Evolutionary conservation across 1,140 invertebrate genomes (phyloP).

Genomic region (Drosophila pallidifrons): DNA sequence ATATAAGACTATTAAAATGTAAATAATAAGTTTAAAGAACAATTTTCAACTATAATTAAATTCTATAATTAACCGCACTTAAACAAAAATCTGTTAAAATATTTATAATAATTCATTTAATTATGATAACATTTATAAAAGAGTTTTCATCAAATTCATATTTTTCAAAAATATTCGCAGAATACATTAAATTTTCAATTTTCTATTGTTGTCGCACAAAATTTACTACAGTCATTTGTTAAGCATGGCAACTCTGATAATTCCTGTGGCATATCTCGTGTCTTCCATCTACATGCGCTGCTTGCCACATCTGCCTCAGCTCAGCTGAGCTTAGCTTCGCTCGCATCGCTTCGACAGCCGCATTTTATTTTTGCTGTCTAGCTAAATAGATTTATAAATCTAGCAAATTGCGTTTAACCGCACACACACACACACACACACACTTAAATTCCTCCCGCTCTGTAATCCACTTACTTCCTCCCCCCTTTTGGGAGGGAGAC

Average conservation of each 20-base stretch:
- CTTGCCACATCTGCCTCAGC: neutral
- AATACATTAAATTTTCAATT: too few species aligned
- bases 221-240: neutral
- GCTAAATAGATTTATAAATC: slow-evolving; percentile 60
- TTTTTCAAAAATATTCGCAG: too few species aligned
- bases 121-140: too few species aligned
- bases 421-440: neutral
- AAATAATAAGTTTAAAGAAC: too few species aligned
- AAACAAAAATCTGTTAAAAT: too few species aligned
- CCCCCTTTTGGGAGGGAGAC: neutral
- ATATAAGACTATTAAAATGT: too few species aligned
- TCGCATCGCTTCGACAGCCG: slow-evolving; percentile 2
- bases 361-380: slow-evolving; percentile 36
- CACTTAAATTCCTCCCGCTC: neutral
- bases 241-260: slow-evolving; percentile 1
- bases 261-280: slow-evolving; percentile 1
- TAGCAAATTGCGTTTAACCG: slow-evolving; percentile 45
- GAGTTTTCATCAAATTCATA: too few species aligned
- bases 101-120: too few species aligned
- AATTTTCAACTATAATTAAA: too few species aligned
- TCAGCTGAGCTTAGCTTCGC: neutral
- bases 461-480: slow-evolving; percentile 2
- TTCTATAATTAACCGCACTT: too few species aligned
- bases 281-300: slow-evolving; percentile 17
- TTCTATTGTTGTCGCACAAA: neutral